These are phyloP conservation scores for Maniola hyperantus DNA, from an alignment of 2,888 invertebrate species.

Conservation along the genomic window DNA sequence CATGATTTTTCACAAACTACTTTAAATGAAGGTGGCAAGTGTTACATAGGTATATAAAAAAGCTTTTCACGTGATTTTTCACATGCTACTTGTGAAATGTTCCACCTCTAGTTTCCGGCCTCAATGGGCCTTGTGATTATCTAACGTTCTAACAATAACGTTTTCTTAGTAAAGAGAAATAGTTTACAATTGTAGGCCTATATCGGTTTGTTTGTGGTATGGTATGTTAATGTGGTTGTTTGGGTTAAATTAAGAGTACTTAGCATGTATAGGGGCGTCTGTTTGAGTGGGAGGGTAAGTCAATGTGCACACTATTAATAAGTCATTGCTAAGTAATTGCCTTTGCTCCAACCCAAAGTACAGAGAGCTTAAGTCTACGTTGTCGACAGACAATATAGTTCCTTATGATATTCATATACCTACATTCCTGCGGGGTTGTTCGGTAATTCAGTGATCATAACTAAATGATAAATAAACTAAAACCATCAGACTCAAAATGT, in stretches of 20 bases:
- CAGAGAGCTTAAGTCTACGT: neutral
- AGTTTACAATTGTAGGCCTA: conserved; percentile 9
- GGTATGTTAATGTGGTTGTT: conserved; percentile 16
- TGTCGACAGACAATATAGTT: neutral
- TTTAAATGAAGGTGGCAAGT: too few relatives aligned
- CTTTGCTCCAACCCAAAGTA: neutral
- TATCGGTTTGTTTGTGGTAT: conserved; percentile 12
- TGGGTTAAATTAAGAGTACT: conserved; percentile 11
- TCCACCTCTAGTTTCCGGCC: conserved; percentile 29
- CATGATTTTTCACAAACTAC: too few relatives aligned
- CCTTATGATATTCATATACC: neutral
- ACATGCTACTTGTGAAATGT: too few relatives aligned
- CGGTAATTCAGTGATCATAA: too few relatives aligned
- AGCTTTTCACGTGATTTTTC: too few relatives aligned
- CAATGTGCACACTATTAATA: conserved; percentile 1
- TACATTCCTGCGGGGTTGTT: neutral
- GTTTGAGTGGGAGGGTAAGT: conserved; percentile 2
- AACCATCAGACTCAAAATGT: too few relatives aligned
- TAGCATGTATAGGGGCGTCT: neutral
- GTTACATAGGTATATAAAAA: too few relatives aligned
- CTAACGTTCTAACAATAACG: conserved; percentile 28
- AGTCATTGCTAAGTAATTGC: conserved; percentile 12
- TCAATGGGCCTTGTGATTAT: conserved; percentile 35
- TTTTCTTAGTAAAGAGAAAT: conserved; percentile 23
- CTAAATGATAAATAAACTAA: too few relatives aligned